Evolutionary conservation across 2,113 vertebrate species (phyloP), one percentile per base, ranked within the genome.

Genomic region (Cricetomys ansorgei): DNA sequence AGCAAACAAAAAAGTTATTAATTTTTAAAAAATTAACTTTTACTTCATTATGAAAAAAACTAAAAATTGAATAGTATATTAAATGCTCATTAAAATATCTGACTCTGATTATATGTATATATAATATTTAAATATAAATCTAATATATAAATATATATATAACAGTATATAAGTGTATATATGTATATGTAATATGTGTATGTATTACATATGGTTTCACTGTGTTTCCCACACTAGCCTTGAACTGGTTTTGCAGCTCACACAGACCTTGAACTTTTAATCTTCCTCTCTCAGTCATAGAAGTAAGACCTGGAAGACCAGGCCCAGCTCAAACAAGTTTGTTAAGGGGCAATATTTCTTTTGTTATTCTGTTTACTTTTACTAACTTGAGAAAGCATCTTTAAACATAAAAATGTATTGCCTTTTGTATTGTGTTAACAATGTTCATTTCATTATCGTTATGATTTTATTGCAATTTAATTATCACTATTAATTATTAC

Each of bases 31-130:
- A 53, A 37, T 21, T 4, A 94, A 72, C 8, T 17, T 80, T 55
- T 6, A 45, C 7, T 65, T 72, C 50, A 34, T 50, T 40, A 79
- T 69, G 19, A 84, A 37, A 80, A 84, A 40, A 85, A 37, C 3
- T 11, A 55, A 73, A 81, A 83, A 8, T 72, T 27, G 62, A 15
- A 43, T 75, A 72, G 50, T 95, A 70, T 65, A 43, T 81, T 4
- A 95, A 94, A 89, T 67, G 50, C 86, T 67, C 37, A 45, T 90
- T 92, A 72, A 87, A 94, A 88, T 31, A 3, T 37, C 2, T 79
- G 57, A 43, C n/a, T n/a, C n/a, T n/a, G 25, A 13, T 4, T 53
- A 40, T 11, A 73, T 73, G 23, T 40, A 43, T 72, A 70, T 27
- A 64, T 64, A 29, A 57, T 57, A 57, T 57, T 10, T 57, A 57